A percentile compares a stretch with the other conserved stretches of the same genome.
These are phyloP conservation scores for Rhinopomastus cyanomelas DNA, from an alignment of 2,113 vertebrate species.

Conservation along the genomic window DNA sequence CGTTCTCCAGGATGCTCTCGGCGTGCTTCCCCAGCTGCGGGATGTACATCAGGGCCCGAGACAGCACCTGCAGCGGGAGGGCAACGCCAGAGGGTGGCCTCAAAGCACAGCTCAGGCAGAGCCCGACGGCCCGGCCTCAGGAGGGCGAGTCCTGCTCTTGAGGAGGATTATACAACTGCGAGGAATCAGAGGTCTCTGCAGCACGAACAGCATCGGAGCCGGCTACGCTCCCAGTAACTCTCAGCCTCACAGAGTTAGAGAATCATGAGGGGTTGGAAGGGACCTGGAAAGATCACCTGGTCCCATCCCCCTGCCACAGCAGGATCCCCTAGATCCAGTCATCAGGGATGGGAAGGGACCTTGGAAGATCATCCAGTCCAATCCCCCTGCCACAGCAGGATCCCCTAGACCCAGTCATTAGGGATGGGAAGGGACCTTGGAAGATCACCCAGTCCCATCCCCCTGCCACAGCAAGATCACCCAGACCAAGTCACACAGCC, in stretches of 20 bases:
- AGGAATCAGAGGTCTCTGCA: neutral
- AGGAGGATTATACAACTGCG: neutral
- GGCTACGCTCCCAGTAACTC: neutral
- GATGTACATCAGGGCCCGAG: slow-evolving; percentile 95
- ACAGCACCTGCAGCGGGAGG: slow-evolving; percentile 83
- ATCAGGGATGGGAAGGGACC: too few species aligned
- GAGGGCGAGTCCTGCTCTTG: slow-evolving; percentile 18
- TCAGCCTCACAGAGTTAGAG: neutral
- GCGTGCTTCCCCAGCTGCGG: slow-evolving; percentile 95
- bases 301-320: too few species aligned
- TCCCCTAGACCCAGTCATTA: too few species aligned
- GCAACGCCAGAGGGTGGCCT: neutral
- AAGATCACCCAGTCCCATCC: too few species aligned
- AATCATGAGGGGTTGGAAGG: too few species aligned
- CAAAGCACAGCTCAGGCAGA: slow-evolving; percentile 28
- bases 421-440: too few species aligned
- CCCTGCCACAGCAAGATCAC: too few species aligned
- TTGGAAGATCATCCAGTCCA: too few species aligned
- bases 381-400: too few species aligned
- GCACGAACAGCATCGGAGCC: neutral
- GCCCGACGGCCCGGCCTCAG: neutral
- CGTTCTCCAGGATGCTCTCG: slow-evolving; percentile 94
- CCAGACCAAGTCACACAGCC: too few species aligned
- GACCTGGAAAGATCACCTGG: too few species aligned
- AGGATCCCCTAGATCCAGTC: too few species aligned